Evolutionary conservation across 2,888 invertebrate species (phyloP), one percentile per base, ranked within the genome.

Genomic region (Rotaria sp.): DNA sequence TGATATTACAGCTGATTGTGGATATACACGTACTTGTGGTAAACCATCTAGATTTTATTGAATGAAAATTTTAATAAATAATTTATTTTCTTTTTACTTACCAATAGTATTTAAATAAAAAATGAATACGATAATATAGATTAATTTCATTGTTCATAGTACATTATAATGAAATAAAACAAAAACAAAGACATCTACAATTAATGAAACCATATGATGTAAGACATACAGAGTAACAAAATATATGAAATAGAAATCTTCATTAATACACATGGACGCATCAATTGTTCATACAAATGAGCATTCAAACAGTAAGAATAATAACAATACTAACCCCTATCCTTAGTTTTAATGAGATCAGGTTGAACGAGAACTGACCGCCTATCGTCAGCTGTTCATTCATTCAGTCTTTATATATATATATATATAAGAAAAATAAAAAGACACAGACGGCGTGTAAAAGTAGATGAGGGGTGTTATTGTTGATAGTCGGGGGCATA

Each of bases 151-250:
- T 80, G 80, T 45, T 45, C 41, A 80, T 80, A 80, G 45, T 80
- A 80, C n/a, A 80, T 80, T 80, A 41, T 80, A 26, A 67, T 38
- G 67, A 67, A 67, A 67, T 67, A 35, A 67, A 67, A 67, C 67
- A 67, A 67, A 67, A 67, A 67, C 67, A 67, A 67, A 67, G 67
- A 67, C 67, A 67, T 67, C 67, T 67, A 67, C 35, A 67, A 67
- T 67, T 67, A 67, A 67, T 21, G 35, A 67, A 67, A 67, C 21
- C 35, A 35, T 35, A 67, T 67, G 30, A 67, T 67, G 35, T 67
- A 67, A n/a, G n/a, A 67, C 35, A 5, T 35, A 21, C 18, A 30
- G 52, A 52, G 24, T 52, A 35, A 38, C 30, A 67, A 35, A 30
- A n/a, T 30, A 35, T 30, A 67, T 2, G 4, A 24, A 1, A 67